Base-by-base conservation (phyloP, 2,888 invertebrate genomes). In the Lithosia quadra region DNA sequence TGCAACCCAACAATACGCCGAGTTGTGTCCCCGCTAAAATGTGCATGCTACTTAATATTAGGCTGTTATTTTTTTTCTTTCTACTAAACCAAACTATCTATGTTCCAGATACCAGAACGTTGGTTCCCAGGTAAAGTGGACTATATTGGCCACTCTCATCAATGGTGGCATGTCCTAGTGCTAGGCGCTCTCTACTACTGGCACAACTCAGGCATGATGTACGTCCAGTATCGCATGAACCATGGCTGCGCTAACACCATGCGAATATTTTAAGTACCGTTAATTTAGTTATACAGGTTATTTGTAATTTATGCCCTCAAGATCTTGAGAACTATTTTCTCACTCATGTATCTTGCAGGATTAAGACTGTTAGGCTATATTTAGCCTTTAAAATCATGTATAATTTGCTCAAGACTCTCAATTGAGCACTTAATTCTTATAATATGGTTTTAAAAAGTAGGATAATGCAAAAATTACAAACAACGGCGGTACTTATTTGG, bases 151-250 rank as follows among this genome's bases (percentile, higher is more conserved):
- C 98, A 99, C 81, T 99, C 99, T 49, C 99, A 99, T 92, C 99
- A 99, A 86, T 98, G 98, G 97, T 99, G 99, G 99, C 99, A 99
- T 90, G 95, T 98, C 34, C 96, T 99, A 68, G 98, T 99, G 0
- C 96, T 99, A 9, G 95, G 96, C 0, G 98, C 99, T 0, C 96
- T 99, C 62, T 97, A 98, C 89, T 99, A 98, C 92, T 99, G 99
- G 99, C 99, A 99, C 90, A 98, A 98, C 88, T 92, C 98, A 5
- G 98, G 97, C 64, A 96, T 98, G 95, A 95, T 97, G 86, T 97
- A 97, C 87, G 97, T 97, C 13, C 97, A 97, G 88, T 97, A 97
- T 88, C 92, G 97, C 63, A 96, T 97, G 96, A 97, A 97, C 90
- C 97, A 97, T 87, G 97, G 97, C 72, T 98, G 97, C 87, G 96